Base-by-base conservation (phyloP, 1,140 invertebrate genomes). In the Drosophila obscura region DNA sequence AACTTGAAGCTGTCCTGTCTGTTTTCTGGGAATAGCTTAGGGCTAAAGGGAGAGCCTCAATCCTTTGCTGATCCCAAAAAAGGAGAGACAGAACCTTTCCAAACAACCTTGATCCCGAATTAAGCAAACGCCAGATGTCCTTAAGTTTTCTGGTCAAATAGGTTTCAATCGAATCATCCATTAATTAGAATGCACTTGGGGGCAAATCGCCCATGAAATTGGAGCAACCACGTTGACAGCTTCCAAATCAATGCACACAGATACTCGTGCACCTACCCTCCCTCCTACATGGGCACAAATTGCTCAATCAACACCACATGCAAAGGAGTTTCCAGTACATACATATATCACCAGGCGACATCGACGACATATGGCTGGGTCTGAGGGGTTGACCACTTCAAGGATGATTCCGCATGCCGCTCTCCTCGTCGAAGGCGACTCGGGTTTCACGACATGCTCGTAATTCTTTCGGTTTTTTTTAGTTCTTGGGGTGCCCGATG, bases 291-390 rank as follows among this genome's bases (percentile, higher is more conserved):
- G 19, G 35, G 28, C 39, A 61, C 48, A 87, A 87, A 87, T 87
- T 87, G 71, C 83, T 88, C 82, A 87, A 87, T 87, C 83, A 87
- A 88, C 73, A 73, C 78, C 78, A 75, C 69, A 82, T 77, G 79
- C 68, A 74, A 80, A 71, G 74, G 57, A 77, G 65, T 50, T 73
- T 73, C 48, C 73, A 13, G 8, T 3, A 3, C 8, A 61, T 52
- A 43, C 58, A 79, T 82, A 79, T 84, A 75, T 82, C 80, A 82
- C 48, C 16, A 11, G 15, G 15, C 22, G 55, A 78, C 80, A 82
- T 75, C 69, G 60, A 81, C 52, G 58, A 67, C 62, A 75, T 75
- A 75, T 75, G 72, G 68, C 43, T 55, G 55, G 57, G 60, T 56
- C 51, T 69, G 71, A 78, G 64, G 68, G 68, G 66, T 72, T 87